Percentiles rank a stretch among this genome's conserved stretches.
Evolutionary conservation across 2,888 invertebrate species (phyloP).

Genomic region (Limenitis camilla): DNA sequence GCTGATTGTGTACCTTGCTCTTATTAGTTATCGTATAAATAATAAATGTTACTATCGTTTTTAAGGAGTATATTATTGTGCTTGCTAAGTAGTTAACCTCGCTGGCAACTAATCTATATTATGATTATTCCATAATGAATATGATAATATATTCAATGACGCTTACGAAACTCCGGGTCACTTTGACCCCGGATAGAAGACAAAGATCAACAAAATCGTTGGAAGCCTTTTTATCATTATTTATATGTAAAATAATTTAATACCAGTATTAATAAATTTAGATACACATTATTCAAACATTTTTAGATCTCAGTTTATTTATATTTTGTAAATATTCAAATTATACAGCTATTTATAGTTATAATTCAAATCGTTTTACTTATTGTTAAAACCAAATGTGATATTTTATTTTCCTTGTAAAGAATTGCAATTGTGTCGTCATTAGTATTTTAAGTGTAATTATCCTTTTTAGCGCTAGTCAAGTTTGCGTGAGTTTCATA

Average conservation of each 20-base stretch:
- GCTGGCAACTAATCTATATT: too few relatives aligned
- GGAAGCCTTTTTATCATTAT: constrained; percentile 3
- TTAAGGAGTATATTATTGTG: too few relatives aligned
- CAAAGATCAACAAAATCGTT: constrained; percentile 15
- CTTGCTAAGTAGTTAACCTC: too few relatives aligned
- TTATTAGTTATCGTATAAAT: too few relatives aligned
- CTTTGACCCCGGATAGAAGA: constrained; percentile 3
- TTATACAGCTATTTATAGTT: constrained; percentile 1
- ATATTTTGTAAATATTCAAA: constrained; percentile 7
- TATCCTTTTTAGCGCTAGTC: constrained; percentile 23
- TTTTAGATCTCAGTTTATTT: constrained; percentile 11
- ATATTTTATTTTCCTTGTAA: constrained; percentile 13
- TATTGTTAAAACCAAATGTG: constrained; percentile 11
- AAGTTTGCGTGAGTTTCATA: constrained; percentile 8
- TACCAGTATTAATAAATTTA: constrained; percentile 19
- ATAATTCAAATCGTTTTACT: constrained; percentile 8
- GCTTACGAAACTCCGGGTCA: too few relatives aligned
- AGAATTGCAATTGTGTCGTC: constrained; percentile 1
- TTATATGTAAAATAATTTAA: not conserved
- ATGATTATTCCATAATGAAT: too few relatives aligned
- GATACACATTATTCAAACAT: constrained; percentile 4
- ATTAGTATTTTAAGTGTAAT: not conserved
- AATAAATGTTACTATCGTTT: too few relatives aligned
- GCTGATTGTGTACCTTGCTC: too few relatives aligned
- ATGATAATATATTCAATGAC: too few relatives aligned